Conservation (phyloP, 2,888 invertebrate species). For the Eumerus sabulonum region DNA sequence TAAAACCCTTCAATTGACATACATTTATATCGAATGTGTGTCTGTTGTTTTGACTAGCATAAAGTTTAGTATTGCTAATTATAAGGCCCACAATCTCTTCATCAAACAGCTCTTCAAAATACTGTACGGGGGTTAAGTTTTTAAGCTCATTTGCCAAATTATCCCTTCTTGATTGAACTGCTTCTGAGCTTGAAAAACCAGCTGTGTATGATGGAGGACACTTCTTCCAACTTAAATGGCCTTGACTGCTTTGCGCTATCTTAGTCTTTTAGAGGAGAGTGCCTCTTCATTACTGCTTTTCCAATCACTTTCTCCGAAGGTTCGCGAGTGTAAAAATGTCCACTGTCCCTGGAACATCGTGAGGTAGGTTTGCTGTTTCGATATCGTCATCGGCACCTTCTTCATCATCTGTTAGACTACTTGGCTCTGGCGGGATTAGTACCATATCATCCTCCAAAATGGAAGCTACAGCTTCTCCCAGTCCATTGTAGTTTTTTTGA, state of each 20-base stretch:
- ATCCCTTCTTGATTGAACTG: slow-evolving; percentile 4
- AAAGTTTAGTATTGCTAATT: not conserved
- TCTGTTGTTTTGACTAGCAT: not conserved
- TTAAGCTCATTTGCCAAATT: slow-evolving; percentile 4
- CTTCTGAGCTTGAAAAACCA: not conserved
- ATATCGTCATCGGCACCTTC: slow-evolving; percentile 8
- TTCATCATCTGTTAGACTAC: not conserved
- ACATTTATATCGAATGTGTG: no score
- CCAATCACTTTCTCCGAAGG: slow-evolving; percentile 1
- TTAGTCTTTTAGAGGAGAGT: not conserved
- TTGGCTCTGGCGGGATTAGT: slow-evolving; percentile 16
- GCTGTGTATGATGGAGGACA: no score
- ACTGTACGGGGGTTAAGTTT: not conserved
- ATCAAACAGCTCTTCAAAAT: slow-evolving; percentile 4
- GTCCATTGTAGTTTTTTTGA: not conserved
- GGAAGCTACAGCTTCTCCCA: not conserved
- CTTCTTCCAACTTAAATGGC: no score
- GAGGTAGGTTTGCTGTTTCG: slow-evolving; percentile 1
- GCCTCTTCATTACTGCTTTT: slow-evolving; percentile 6
- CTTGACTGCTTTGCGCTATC: not conserved
- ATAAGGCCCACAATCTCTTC: not conserved
- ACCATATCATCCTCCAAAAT: slow-evolving; percentile 5
- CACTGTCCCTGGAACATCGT: not conserved
- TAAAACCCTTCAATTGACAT: slow-evolving; percentile 3
- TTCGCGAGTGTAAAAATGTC: not conserved